Evolutionary conservation across 2,113 vertebrate species (phyloP).

Genomic region (Pedetes capensis): DNA sequence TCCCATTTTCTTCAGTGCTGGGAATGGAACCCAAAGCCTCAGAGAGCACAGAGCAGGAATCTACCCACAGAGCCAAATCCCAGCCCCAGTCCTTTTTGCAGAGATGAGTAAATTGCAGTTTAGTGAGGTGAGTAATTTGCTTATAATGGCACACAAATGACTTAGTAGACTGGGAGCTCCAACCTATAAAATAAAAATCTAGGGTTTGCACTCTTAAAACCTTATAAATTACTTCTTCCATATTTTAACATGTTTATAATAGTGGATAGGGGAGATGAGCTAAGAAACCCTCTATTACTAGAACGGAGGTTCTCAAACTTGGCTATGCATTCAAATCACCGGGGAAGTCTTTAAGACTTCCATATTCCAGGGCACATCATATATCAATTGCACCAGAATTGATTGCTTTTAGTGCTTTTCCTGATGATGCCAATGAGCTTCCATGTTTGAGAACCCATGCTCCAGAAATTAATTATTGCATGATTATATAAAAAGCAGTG

Average conservation of each 20-base stretch:
- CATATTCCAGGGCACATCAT: neutral
- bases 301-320: neutral
- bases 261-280: neutral
- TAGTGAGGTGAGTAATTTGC: neutral
- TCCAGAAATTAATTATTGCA: neutral
- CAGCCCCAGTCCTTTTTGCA: no score
- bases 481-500: neutral
- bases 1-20: no score
- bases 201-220: neutral
- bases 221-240: neutral
- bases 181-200: neutral
- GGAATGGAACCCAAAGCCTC: no score
- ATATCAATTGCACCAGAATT: neutral
- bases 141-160: neutral
- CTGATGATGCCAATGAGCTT: neutral
- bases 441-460: neutral
- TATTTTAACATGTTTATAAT: neutral
- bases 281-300: neutral
- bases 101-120: neutral
- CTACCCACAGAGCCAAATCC: no score
- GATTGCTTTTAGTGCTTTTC: neutral
- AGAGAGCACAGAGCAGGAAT: no score
- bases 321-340: neutral
- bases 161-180: neutral
- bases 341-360: neutral